Percentiles rank a stretch among this genome's conserved stretches.
These are phyloP conservation scores for Tryphoninae sp. DNA, from an alignment of 2,888 invertebrate genomes.

Conservation along the genomic window DNA sequence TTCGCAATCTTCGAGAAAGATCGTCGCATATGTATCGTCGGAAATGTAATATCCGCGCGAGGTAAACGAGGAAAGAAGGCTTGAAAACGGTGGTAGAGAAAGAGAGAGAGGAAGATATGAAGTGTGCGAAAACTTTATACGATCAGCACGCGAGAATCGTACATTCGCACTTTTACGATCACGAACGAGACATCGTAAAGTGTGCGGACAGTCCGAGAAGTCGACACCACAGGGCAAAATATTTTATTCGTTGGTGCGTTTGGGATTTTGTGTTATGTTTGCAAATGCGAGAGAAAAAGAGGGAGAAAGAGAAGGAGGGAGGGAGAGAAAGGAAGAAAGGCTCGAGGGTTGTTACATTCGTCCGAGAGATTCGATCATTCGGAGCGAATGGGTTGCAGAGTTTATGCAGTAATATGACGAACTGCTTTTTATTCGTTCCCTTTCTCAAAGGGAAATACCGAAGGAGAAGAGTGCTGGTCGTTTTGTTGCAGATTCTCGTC, in stretches of 20 bases:
- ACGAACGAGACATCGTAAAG: slow-evolving; percentile 50
- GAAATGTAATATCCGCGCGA: slow-evolving; percentile 62
- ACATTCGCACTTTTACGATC: slow-evolving; percentile 55
- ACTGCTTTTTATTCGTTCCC: slow-evolving; percentile 16
- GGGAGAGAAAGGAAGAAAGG: slow-evolving; percentile 47
- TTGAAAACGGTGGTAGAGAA: slow-evolving; percentile 11
- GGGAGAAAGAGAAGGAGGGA: slow-evolving; percentile 52
- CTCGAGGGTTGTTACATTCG: slow-evolving; percentile 67
- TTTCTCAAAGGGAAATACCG: slow-evolving; percentile 59
- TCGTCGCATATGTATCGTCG: slow-evolving; percentile 49
- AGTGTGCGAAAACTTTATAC: slow-evolving; percentile 18
- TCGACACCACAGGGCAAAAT: slow-evolving; percentile 22
- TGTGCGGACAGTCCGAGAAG: slow-evolving; percentile 42
- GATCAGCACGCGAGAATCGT: slow-evolving; percentile 29
- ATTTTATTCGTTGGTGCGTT: slow-evolving; percentile 38
- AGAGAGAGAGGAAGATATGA: slow-evolving; percentile 23
- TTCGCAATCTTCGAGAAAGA: slow-evolving; percentile 27
- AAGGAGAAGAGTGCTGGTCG: slow-evolving; percentile 46
- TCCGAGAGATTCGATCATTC: slow-evolving; percentile 51
- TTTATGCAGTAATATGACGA: slow-evolving; percentile 32
- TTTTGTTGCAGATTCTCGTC: slow-evolving; percentile 52
- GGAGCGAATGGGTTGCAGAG: slow-evolving; percentile 41
- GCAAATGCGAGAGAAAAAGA: slow-evolving; percentile 13
- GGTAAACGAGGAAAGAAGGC: slow-evolving; percentile 45
- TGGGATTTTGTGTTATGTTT: slow-evolving; percentile 42